Base-by-base conservation (phyloP, 2,797 vertebrate species). In the Leontocebus nigricollis region DNA sequence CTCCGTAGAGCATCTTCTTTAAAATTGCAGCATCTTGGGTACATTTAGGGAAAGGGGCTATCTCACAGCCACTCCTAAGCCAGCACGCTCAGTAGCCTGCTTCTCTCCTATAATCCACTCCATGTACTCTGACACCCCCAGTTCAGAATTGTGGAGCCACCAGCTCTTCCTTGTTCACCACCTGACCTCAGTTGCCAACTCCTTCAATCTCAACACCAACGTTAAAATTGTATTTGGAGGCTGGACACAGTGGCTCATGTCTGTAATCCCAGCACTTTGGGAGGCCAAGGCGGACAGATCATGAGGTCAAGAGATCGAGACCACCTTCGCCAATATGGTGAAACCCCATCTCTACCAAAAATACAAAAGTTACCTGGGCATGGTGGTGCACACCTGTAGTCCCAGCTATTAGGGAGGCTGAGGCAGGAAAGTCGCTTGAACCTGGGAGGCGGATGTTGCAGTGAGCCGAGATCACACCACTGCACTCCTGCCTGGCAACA, bases 331-430 rank as follows among this genome's bases (percentile, higher is more conserved):
- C 15, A 67, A n/a, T 17, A 19, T 67, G 33, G 33, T 33, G 15
- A 67, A 67, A 67, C 64, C 64, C 7, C 0, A 0, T 67, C 64
- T 67, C 64, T 67, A 67, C 64, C 33, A 8, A 67, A 67, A 19
- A n/a, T 67, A 19, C 33, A 67, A 67, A 67, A 67, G 33, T 67
- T 67, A n/a, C 15, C 64, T 19, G 15, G 7, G 64, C 7, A 17
- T 67, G 4, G 8, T 67, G 64, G 33, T 4, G 0, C 1, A 0
- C 33, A n/a, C 30, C 64, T 67, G 64, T n/a, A 67, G 8, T 67
- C 15, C 64, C 64, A 9, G 33, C 15, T 67, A 67, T 3, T 19
- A 4, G 17, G 33, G 64, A 67, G 15, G 64, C 64, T 67, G 61
- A 67, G 15, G 64, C 61, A 67, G 30, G 7, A 67, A 7, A 67